Conservation (phyloP, 2,888 invertebrate genomes). For the Phytoseiulus persimilis region DNA sequence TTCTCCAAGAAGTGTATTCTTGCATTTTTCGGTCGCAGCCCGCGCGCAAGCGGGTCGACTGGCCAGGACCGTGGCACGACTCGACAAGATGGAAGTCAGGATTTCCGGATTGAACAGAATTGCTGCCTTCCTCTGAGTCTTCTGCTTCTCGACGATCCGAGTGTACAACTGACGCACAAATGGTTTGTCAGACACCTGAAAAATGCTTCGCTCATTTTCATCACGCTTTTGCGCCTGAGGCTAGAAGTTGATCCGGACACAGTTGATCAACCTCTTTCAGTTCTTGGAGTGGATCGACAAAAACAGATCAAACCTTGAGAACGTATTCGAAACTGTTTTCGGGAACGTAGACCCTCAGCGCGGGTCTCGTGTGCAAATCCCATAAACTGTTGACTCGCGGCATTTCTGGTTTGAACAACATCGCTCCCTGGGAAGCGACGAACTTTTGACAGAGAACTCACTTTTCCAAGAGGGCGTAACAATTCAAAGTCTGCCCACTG, state of each 20-base stretch:
- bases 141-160: background rate
- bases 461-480: too few species aligned
- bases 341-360: background rate
- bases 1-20: background rate
- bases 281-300: too few species aligned
- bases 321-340: background rate
- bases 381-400: background rate
- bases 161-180: slow-evolving; percentile 28
- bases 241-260: too few species aligned
- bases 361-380: background rate
- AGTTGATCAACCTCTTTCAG: too few species aligned
- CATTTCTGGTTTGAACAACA: slow-evolving; percentile 19
- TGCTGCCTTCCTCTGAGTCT: background rate
- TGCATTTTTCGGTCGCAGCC: background rate
- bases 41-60: background rate
- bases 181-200: background rate
- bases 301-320: background rate
- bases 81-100: too few species aligned
- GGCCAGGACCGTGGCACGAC: background rate
- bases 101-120: background rate
- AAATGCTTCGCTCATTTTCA: too few species aligned
- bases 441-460: too few species aligned
- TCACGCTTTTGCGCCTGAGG: too few species aligned
- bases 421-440: too few species aligned
- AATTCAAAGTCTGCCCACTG: too few species aligned